Conservation (phyloP, 2,888 invertebrate genomes). For the Cantharis lateralis region DNA sequence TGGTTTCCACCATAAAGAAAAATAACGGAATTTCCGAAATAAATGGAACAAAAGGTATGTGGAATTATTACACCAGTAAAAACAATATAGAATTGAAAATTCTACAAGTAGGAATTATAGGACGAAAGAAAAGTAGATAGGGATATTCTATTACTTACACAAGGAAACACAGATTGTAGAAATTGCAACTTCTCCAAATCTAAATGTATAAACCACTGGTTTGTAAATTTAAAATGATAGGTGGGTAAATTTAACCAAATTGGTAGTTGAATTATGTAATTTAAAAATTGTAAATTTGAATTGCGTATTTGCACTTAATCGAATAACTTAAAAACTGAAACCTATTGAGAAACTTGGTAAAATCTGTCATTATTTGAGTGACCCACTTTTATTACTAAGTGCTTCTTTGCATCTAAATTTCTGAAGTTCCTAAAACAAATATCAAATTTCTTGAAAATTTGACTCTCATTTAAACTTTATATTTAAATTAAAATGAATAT, state of each 20-base stretch:
- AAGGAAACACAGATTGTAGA: neutral
- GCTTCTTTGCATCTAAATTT: conserved; percentile 3
- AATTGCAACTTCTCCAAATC: neutral
- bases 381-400: conserved; percentile 1
- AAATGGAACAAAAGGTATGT: neutral
- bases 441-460: conserved; percentile 2
- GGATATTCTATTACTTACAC: neutral
- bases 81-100: neutral
- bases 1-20: neutral
- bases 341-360: neutral
- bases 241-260: neutral
- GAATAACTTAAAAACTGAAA: neutral
- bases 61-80: neutral
- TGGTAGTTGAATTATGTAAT: neutral
- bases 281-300: neutral
- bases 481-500: neutral
- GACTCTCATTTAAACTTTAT: neutral
- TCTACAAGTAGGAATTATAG: neutral
- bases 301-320: neutral
- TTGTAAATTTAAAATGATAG: neutral
- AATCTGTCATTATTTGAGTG: neutral
- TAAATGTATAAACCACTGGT: neutral
- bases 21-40: neutral
- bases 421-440: conserved; percentile 1
- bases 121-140: neutral